Evolutionary conservation across 2,797 vertebrate genomes (phyloP).

Genomic region (Poliocrania exsul): DNA sequence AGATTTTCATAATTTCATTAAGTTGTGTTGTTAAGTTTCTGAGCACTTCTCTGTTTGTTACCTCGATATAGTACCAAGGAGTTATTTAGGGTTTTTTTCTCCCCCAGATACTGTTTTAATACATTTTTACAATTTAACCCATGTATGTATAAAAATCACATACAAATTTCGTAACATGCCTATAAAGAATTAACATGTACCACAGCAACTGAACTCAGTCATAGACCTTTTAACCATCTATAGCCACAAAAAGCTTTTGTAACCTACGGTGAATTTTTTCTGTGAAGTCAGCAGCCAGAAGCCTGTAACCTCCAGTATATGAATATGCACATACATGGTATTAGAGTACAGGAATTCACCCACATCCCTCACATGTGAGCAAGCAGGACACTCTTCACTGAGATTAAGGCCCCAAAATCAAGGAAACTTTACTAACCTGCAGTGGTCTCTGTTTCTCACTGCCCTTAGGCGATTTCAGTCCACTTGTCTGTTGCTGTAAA

Average conservation of each 20-base stretch:
- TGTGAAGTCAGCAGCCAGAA: not conserved
- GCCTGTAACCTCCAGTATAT: not conserved
- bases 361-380: not conserved
- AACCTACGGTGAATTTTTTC: not conserved
- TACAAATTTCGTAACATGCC: not conserved
- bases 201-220: not conserved
- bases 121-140: slow-evolving; percentile 35
- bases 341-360: not conserved
- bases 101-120: not conserved
- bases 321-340: not conserved
- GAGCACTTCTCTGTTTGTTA: slow-evolving; percentile 19
- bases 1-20: slow-evolving; percentile 38
- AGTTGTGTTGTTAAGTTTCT: slow-evolving; percentile 6
- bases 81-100: not conserved
- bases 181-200: not conserved
- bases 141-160: not conserved
- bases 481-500: slow-evolving; percentile 98
- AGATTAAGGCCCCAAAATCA: slow-evolving; percentile 19
- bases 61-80: not conserved
- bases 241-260: slow-evolving; percentile 17
- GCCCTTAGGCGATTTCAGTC: slow-evolving; percentile 98
- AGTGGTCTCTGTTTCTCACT: slow-evolving; percentile 98
- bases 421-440: slow-evolving; percentile 87
- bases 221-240: slow-evolving; percentile 12
- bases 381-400: not conserved